Percentiles rank a stretch among this genome's conserved stretches.
Conservation (phyloP, 2,113 vertebrate species). For the Acrocephalus kingi region DNA sequence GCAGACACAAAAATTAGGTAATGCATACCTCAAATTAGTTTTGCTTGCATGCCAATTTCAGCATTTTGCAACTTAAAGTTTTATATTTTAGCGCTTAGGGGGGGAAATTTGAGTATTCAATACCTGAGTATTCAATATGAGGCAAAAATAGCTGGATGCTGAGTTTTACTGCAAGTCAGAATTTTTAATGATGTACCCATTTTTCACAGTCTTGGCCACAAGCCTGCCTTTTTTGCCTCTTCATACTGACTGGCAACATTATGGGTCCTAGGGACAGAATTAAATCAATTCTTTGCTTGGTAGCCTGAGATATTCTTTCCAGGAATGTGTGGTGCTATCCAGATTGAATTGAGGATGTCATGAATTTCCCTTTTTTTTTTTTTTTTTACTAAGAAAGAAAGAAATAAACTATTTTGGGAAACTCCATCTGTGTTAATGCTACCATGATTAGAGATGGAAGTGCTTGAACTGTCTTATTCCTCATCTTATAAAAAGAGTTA, state of each 20-base stretch:
- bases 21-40: neutral
- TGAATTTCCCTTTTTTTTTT: neutral
- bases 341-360: neutral
- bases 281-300: neutral
- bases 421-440: neutral
- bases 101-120: neutral
- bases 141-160: neutral
- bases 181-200: neutral
- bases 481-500: neutral
- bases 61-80: neutral
- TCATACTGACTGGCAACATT: neutral
- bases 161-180: neutral
- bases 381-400: neutral
- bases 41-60: neutral
- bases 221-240: neutral
- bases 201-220: neutral
- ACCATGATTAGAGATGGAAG: neutral
- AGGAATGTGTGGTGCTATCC: neutral
- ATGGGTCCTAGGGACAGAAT: neutral
- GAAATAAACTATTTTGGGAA: neutral
- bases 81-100: neutral
- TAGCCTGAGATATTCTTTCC: neutral
- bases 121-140: neutral
- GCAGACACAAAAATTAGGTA: neutral
- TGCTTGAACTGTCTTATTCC: neutral